A percentile compares a stretch with the other conserved stretches of the same genome.
These are phyloP conservation scores for Fulica atra DNA, from an alignment of 2,113 vertebrate species.

Conservation along the genomic window DNA sequence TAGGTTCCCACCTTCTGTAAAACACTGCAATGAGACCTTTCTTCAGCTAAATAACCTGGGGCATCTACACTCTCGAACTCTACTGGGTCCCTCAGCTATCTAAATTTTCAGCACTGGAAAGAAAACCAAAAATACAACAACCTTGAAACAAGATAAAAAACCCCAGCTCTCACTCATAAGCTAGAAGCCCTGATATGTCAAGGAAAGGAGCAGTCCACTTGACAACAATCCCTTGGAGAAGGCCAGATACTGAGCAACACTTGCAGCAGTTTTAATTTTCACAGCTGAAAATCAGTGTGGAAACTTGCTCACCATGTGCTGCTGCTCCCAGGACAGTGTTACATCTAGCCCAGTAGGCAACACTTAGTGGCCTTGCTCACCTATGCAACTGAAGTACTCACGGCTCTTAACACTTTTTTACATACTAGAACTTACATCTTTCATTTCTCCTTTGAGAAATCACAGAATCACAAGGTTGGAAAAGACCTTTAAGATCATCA, in stretches of 20 bases:
- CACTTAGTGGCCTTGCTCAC: background rate
- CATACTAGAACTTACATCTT: background rate
- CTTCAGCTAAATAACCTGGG: background rate
- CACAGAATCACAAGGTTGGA: too few relatives aligned
- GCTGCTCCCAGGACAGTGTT: background rate
- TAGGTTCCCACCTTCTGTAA: background rate
- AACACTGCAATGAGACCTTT: background rate
- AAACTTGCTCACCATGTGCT: background rate
- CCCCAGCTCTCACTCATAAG: background rate
- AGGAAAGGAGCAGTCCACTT: background rate
- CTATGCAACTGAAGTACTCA: background rate
- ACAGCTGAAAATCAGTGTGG: background rate
- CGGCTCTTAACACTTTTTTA: rapidly evolving
- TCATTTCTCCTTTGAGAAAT: background rate
- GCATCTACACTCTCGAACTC: background rate
- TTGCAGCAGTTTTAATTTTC: background rate
- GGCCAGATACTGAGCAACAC: background rate
- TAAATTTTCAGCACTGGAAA: background rate
- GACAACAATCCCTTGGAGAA: background rate
- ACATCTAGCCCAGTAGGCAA: background rate
- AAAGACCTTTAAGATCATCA: too few relatives aligned
- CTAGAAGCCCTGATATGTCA: background rate
- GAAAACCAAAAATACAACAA: background rate
- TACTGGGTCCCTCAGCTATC: background rate
- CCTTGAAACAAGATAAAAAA: background rate